These are phyloP conservation scores for Euplexia lucipara DNA, from an alignment of 2,888 invertebrate genomes.

Conservation along the genomic window DNA sequence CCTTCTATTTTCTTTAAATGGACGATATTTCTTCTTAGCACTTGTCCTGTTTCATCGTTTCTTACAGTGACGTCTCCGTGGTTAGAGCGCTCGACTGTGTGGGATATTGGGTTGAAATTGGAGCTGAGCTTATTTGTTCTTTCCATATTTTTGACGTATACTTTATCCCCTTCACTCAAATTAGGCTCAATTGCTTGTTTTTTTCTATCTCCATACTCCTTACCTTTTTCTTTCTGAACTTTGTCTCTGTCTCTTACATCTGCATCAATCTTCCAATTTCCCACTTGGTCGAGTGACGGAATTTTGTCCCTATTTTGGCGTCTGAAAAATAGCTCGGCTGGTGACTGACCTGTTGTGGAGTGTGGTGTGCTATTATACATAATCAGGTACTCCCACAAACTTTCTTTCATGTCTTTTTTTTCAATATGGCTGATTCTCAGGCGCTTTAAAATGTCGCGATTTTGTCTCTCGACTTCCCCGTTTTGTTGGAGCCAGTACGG, in stretches of 20 bases:
- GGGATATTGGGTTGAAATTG: neutral
- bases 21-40: neutral
- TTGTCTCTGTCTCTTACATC: too few relatives aligned
- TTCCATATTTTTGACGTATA: neutral
- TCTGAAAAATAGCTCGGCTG: constrained; percentile 4
- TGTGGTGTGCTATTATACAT: constrained; percentile 66
- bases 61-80: neutral
- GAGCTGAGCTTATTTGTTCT: neutral
- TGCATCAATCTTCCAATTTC: neutral
- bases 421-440: constrained; percentile 48
- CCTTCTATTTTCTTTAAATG: constrained; percentile 39
- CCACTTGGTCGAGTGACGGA: constrained; percentile 1
- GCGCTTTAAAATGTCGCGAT: constrained; percentile 59
- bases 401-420: constrained; percentile 42
- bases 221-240: neutral
- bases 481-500: constrained; percentile 48
- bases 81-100: neutral
- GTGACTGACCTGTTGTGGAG: neutral
- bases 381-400: constrained; percentile 52
- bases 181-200: constrained; percentile 3
- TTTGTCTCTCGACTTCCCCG: constrained; percentile 62
- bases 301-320: constrained; percentile 1
- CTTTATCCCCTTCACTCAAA: neutral
- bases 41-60: neutral
- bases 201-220: constrained; percentile 9